phyloP scores from a whole-genome alignment of 2,113 vertebrate genomes.

The Xiphophorus hellerii region DNA sequence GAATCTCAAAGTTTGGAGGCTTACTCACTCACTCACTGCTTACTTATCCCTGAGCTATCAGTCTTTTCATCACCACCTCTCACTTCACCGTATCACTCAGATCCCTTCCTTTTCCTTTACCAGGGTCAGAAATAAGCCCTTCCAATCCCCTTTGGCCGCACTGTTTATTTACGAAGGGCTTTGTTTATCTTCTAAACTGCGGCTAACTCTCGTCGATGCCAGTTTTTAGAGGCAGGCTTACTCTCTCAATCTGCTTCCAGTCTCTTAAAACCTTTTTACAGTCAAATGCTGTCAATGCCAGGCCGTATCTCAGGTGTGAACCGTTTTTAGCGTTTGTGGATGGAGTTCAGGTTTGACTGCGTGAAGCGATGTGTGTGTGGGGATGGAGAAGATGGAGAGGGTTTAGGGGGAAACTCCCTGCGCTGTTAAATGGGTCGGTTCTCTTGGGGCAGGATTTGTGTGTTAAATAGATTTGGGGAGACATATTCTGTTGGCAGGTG shows the following conservation, averaged over 20 bases:
- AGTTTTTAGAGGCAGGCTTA: neutral
- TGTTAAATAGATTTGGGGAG: slow-evolving; percentile 2
- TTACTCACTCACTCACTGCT: slow-evolving; percentile 21
- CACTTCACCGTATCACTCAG: slow-evolving; percentile 23
- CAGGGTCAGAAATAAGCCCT: slow-evolving; percentile 53
- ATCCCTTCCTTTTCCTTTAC: slow-evolving; percentile 56
- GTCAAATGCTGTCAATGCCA: neutral
- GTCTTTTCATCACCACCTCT: slow-evolving; percentile 48
- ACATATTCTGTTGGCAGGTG: slow-evolving; percentile 15
- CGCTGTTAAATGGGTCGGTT: slow-evolving; percentile 40
- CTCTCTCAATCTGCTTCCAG: neutral
- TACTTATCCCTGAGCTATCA: slow-evolving; percentile 39
- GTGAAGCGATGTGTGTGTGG: no score
- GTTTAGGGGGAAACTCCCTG: slow-evolving; percentile 18
- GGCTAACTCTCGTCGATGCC: slow-evolving; percentile 3
- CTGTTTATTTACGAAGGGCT: slow-evolving; percentile 37
- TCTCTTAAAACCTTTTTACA: slow-evolving; percentile 6
- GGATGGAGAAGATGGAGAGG: no score
- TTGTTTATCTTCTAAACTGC: neutral
- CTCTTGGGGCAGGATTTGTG: slow-evolving; percentile 14
- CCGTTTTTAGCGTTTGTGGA: neutral
- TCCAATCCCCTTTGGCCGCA: slow-evolving; percentile 26
- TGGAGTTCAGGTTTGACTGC: neutral
- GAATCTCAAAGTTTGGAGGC: neutral
- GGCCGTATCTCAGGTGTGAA: slow-evolving; percentile 1